phyloP scores from a whole-genome alignment of 2,888 invertebrate species.

The Thumatha senex region DNA sequence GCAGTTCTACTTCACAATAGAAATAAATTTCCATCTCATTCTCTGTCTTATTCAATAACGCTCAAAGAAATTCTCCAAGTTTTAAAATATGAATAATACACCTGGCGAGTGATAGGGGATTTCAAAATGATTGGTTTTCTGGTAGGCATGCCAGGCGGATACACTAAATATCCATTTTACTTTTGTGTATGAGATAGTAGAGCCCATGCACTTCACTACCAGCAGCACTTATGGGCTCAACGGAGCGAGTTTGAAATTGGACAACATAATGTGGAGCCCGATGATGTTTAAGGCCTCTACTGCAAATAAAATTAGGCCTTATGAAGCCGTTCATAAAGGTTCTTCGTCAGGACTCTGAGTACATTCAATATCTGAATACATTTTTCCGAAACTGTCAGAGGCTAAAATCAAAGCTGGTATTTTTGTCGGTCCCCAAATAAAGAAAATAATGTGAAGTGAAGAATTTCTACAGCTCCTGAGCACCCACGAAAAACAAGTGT shows the following conservation, averaged over 20 bases:
- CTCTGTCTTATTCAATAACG: conserved; percentile 20
- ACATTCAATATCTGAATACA: conserved; percentile 21
- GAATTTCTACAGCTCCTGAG: background rate
- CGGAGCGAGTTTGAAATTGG: background rate
- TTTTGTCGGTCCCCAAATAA: conserved; percentile 19
- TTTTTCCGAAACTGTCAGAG: conserved; percentile 23
- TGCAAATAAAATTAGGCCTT: conserved; percentile 25
- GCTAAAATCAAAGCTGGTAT: conserved; percentile 14
- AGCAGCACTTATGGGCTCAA: conserved; percentile 1
- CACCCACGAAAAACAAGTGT: conserved; percentile 6
- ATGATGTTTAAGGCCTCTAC: conserved; percentile 16
- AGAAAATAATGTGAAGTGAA: conserved; percentile 1
- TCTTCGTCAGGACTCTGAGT: conserved; percentile 19
- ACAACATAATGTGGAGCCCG: conserved; percentile 13
- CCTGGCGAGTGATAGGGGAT: conserved; percentile 5
- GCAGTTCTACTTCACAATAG: conserved; percentile 26
- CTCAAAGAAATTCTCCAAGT: conserved; percentile 14
- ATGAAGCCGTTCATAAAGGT: conserved; percentile 24
- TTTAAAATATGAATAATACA: conserved; percentile 9
- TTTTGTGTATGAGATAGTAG: conserved; percentile 18
- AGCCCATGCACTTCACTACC: conserved; percentile 2
- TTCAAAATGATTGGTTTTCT: conserved; percentile 4
- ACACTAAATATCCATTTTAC: conserved; percentile 7
- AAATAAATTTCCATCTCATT: conserved; percentile 21
- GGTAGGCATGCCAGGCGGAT: conserved; percentile 2